Percentiles rank a stretch among this genome's conserved stretches.
Evolutionary conservation across 1,140 invertebrate genomes (phyloP).

Genomic region (Bombus turneri): DNA sequence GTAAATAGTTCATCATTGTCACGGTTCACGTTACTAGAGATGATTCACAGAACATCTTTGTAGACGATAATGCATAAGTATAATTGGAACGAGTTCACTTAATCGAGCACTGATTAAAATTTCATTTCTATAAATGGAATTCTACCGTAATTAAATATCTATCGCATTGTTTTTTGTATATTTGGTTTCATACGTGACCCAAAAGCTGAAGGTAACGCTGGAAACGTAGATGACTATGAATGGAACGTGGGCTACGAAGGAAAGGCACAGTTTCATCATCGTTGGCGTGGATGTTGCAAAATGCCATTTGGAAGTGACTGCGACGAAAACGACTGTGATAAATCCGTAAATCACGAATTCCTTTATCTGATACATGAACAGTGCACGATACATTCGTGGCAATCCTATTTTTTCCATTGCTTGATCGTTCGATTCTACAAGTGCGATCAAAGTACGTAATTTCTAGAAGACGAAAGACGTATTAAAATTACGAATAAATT

Average conservation of each 20-base stretch:
- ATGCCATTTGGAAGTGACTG: neutral
- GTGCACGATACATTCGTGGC: constrained; percentile 19
- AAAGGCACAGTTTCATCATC: neutral
- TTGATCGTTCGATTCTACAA: constrained; percentile 38
- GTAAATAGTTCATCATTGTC: neutral
- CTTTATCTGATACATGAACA: constrained; percentile 27
- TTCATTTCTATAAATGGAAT: neutral
- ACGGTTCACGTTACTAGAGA: no score
- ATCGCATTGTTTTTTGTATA: neutral
- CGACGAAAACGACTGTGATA: neutral
- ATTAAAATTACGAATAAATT: neutral
- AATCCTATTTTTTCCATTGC: constrained; percentile 53
- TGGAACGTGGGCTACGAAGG: constrained; percentile 3
- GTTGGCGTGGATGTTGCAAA: neutral
- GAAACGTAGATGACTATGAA: constrained; percentile 16
- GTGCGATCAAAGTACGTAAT: constrained; percentile 18
- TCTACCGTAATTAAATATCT: neutral
- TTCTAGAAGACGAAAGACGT: neutral
- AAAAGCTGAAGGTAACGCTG: constrained; percentile 54
- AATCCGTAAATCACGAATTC: neutral
- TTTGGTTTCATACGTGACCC: constrained; percentile 52
- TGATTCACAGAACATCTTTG: neutral
- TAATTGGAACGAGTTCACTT: neutral
- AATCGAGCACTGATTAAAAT: neutral
- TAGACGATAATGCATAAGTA: neutral